These are phyloP conservation scores for Collichthys lucidus DNA, from an alignment of 2,113 vertebrate genomes.

Conservation along the genomic window DNA sequence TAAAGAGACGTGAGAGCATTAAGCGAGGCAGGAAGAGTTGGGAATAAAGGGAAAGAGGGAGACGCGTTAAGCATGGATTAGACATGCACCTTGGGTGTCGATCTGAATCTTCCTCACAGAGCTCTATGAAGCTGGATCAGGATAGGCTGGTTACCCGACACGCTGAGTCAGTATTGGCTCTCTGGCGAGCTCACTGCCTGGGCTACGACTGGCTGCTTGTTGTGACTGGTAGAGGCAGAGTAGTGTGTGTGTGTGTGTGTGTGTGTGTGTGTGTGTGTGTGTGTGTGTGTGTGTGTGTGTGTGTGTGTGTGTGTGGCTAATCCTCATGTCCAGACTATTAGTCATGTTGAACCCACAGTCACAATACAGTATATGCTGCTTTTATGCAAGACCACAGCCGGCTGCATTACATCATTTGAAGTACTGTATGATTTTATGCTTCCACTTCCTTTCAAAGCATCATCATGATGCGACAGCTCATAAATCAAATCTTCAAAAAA, in stretches of 20 bases:
- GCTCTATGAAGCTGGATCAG: constrained; percentile 16
- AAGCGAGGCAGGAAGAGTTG: constrained; percentile 26
- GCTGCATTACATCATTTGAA: constrained; percentile 4
- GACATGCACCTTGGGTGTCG: constrained; percentile 54
- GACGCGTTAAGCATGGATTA: constrained; percentile 73
- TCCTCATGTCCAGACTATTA: constrained; percentile 42
- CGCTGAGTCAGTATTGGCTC: constrained; percentile 46
- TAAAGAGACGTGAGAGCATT: constrained; percentile 31
- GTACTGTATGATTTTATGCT: background rate
- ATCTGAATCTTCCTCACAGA: constrained; percentile 38
- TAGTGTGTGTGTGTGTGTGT: background rate
- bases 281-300: background rate
- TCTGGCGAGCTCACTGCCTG: background rate
- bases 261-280: constrained; percentile 1
- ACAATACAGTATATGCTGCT: background rate
- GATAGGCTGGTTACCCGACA: constrained; percentile 31
- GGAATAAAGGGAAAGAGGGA: constrained; percentile 22
- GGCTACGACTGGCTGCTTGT: constrained; percentile 24
- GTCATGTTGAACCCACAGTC: constrained; percentile 37
- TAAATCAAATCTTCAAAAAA: background rate
- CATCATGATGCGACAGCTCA: background rate
- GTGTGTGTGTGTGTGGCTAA: constrained; percentile 48
- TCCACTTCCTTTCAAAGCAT: constrained; percentile 3
- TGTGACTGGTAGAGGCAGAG: constrained; percentile 5
- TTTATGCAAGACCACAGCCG: constrained; percentile 33